phyloP scores from a whole-genome alignment of 2,113 vertebrate species.

The Melanotaenia duboulayi region DNA sequence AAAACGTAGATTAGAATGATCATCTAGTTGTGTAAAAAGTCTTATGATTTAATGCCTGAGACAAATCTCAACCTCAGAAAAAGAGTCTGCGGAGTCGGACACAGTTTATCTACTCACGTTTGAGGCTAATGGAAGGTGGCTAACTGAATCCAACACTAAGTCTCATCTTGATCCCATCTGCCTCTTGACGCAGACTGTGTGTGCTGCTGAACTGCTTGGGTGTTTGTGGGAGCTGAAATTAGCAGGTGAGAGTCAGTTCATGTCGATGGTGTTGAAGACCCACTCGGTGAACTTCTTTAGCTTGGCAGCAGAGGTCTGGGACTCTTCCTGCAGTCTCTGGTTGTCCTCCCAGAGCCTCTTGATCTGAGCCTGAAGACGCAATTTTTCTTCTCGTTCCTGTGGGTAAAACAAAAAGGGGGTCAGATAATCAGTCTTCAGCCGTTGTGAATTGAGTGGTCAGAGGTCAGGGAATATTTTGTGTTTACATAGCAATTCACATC shows the following conservation, averaged over 20 bases:
- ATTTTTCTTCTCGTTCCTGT: constrained; percentile 96
- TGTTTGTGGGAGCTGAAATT: background rate
- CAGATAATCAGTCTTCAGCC: background rate
- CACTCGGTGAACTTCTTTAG: constrained; percentile 99
- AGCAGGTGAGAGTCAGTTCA: constrained; percentile 86
- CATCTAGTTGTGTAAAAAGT: background rate
- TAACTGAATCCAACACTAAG: background rate
- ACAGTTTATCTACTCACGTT: constrained; percentile 3
- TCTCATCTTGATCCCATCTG: constrained; percentile 1
- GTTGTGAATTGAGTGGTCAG: background rate
- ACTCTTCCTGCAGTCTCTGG: constrained; percentile 96
- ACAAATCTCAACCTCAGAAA: constrained; percentile 45
- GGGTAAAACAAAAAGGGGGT: background rate
- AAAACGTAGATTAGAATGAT: background rate
- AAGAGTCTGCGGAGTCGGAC: constrained; percentile 4
- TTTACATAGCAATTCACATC: no score
- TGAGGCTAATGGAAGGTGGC: constrained; percentile 28
- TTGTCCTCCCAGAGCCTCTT: constrained; percentile 97
- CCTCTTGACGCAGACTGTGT: constrained; percentile 27
- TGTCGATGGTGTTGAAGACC: constrained; percentile 99
- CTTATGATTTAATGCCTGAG: constrained; percentile 22
- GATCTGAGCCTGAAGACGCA: constrained; percentile 93
- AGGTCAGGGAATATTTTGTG: no score
- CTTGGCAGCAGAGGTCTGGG: constrained; percentile 94
- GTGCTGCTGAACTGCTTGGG: constrained; percentile 24